Base-by-base conservation (phyloP, 2,797 vertebrate genomes). In the Podarcis siculus region DNA sequence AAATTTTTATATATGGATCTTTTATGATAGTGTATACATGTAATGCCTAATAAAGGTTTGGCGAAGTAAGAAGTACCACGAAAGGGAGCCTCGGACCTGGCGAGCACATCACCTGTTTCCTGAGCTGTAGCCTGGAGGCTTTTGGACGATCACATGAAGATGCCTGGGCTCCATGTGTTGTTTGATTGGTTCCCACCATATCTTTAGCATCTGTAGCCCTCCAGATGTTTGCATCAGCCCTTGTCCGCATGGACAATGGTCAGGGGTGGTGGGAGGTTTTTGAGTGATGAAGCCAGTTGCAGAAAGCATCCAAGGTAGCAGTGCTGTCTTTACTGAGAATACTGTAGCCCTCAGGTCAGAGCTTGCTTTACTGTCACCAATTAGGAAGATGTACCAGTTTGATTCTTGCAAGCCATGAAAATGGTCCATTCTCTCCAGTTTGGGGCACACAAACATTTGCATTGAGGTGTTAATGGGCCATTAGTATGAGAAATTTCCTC, bases 331-430 rank as follows among this genome's bases (percentile, higher is more conserved):
- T 90, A 79, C 1, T 86, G 76, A 25, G 8, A 39, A 4, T 32
- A 32, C 64, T 58, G 58, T 39, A 58, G 7, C 5, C 25, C 23
- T 58, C 32, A 4, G 32, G 87, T 45, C n/a, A 10, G 61, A 58
- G 37, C 0, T 81, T 75, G 80, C 23, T 35, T 2, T 71, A 30
- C 37, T 42, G 0, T 1, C 82, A 72, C 49, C n/a, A 21, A 0
- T 80, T 86, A 83, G 67, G 13, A 72, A 23, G 1, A 67, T 35
- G 49, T 77, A 45, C 15, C 79, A 4, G 4, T 15, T 77, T 37
- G 69, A 67, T 1, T 72, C 80, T 23, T 79, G 23, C 72, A 79
- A 25, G 61, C 8, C 66, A 35, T 64, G n/a, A 1, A 58, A 17
- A 6, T 3, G 1, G 12, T 25, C 66, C 35, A 0, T 66, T 76